Base-by-base conservation (phyloP, 2,797 vertebrate genomes). In the Enteromius afrohamiltoni region DNA sequence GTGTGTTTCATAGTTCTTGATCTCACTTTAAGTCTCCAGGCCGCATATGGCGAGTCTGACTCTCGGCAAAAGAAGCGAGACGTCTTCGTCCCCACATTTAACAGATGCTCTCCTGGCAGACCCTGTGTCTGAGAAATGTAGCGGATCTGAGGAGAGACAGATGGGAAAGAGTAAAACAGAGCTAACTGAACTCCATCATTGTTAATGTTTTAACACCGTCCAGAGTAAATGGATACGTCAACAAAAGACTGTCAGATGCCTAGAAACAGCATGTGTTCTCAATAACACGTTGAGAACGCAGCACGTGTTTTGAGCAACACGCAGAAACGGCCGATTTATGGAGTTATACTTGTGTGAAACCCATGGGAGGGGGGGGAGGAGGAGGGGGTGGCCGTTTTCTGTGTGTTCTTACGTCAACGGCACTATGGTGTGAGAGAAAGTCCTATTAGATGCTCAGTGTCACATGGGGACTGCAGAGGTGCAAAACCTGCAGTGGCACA, bases 91-190 rank as follows among this genome's bases (percentile, higher is more conserved):
- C 97, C 98, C 88, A 95, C 92, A 86, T 97, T 98, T 91, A 99
- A 90, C 88, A 99, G 92, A 88, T 97, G 96, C 86, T 99, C 97
- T 90, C 96, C 96, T 31, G 97, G 98, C 86, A 96, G 94, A 88
- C 98, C 98, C 95, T 99, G 98, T 58, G 98, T 99, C 95, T 99
- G 98, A 86, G 98, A 99, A 94, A 99, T 99, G 92, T 98, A 99
- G 94, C 98, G 97, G 93, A 99, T 99, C 98, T 99, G 93, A 89
- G 88, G 87, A 88, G 40, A 16, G 45, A 58, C 53, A 65, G 34
- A 82, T 21, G 47, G n/a, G 14, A 26, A 60, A 49, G 19, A 51
- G 40, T 23, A 17, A 49, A 31, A 68, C 67, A 42, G 31, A 53
- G 31, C n/a, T 26, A 19, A 19, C 2, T 37, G n/a, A 77, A 64